Evolutionary conservation across 2,113 vertebrate species (phyloP).

Genomic region (Quiscalus mexicanus): DNA sequence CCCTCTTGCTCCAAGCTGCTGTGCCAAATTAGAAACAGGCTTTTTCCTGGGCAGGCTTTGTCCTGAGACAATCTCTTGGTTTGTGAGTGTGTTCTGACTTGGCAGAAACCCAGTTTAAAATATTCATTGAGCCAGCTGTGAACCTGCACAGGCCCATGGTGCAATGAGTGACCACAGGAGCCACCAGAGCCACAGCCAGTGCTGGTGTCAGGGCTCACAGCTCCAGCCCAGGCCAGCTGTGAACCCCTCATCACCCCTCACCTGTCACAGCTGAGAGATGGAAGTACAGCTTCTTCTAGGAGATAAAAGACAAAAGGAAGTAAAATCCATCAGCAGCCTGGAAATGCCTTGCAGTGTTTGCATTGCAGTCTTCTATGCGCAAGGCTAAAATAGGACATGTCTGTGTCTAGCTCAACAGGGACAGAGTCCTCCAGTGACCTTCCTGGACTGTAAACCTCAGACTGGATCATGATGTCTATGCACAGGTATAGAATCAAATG

Average conservation of each 20-base stretch:
- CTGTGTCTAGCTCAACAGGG: not conserved
- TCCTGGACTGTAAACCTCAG: not conserved
- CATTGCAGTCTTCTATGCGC: not conserved
- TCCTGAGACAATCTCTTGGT: not conserved
- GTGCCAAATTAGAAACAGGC: constrained; percentile 9
- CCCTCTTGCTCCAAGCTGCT: not conserved
- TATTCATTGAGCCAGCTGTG: not conserved
- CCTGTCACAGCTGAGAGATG: not conserved
- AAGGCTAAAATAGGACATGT: not conserved
- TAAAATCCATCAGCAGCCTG: not conserved
- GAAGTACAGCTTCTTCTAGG: not conserved
- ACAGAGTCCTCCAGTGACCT: not conserved
- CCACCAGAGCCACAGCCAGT: not conserved
- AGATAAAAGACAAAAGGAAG: not conserved
- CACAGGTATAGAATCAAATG: not conserved
- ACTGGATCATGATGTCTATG: not conserved
- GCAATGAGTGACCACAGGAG: not conserved
- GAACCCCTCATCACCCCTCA: not conserved
- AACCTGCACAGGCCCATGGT: not conserved
- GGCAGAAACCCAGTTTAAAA: not conserved
- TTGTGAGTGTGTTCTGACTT: constrained; percentile 39
- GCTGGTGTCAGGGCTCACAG: not conserved
- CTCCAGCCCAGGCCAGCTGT: not conserved
- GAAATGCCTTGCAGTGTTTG: not conserved
- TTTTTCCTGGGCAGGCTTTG: constrained; percentile 42